Evolutionary conservation across 1,140 invertebrate genomes (phyloP).

Genomic region (Bombus ignitus): DNA sequence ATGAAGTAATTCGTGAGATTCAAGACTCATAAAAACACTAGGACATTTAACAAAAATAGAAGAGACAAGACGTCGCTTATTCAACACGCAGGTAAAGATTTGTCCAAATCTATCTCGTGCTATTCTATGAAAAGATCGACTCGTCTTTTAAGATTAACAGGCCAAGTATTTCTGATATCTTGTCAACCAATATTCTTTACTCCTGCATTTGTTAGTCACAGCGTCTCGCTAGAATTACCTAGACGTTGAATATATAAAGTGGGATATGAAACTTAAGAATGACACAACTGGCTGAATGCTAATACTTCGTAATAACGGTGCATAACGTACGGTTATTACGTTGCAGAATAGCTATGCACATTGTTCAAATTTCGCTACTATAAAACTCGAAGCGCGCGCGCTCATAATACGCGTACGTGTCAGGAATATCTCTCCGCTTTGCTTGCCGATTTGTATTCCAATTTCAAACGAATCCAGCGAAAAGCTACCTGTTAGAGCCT

Average conservation of each 20-base stretch:
- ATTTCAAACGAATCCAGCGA: slow-evolving; percentile 49
- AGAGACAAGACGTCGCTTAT: too few species aligned
- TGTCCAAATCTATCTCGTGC: too few species aligned
- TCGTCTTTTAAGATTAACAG: too few species aligned
- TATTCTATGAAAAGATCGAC: too few species aligned
- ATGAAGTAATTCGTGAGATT: not conserved
- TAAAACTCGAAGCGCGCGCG: slow-evolving; percentile 32
- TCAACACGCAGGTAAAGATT: too few species aligned
- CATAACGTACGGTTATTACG: slow-evolving; percentile 45
- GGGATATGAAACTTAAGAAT: slow-evolving; percentile 30
- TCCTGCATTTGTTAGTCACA: not conserved
- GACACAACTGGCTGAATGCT: slow-evolving; percentile 28
- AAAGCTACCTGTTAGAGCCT: slow-evolving; percentile 51
- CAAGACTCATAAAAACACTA: not conserved
- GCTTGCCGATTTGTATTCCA: slow-evolving; percentile 49
- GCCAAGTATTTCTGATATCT: not conserved
- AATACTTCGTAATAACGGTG: slow-evolving; percentile 45
- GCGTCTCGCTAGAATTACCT: not conserved
- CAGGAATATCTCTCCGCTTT: slow-evolving; percentile 10
- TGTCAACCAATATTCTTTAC: not conserved
- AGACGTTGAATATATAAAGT: not conserved
- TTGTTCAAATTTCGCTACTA: slow-evolving; percentile 51
- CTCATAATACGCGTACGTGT: slow-evolving; percentile 42
- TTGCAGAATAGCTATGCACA: slow-evolving; percentile 1
- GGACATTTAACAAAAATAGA: not conserved